phyloP scores from a whole-genome alignment of 2,113 vertebrate species.

The Castor canadensis region DNA sequence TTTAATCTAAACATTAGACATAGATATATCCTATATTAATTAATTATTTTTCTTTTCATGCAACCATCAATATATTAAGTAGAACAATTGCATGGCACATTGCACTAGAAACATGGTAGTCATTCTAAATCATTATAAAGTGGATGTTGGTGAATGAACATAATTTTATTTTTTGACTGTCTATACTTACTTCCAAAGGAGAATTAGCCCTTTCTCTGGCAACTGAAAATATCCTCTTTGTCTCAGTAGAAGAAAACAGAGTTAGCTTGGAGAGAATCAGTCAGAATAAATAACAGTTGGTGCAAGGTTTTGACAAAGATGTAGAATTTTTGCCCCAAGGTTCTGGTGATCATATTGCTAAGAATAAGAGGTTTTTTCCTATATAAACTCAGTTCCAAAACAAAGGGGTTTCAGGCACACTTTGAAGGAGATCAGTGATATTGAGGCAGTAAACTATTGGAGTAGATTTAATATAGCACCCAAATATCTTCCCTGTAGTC shows the following conservation, averaged over 20 bases:
- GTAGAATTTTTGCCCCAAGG: not conserved
- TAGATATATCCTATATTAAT: constrained; percentile 11
- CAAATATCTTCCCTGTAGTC: not conserved
- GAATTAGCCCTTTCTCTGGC: not conserved
- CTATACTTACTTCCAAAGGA: constrained; percentile 38
- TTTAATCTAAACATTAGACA: not conserved
- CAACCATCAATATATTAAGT: not conserved
- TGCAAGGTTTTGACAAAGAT: not conserved
- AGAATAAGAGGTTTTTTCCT: not conserved
- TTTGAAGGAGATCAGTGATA: not conserved
- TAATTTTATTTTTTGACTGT: constrained; percentile 37
- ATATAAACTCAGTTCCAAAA: not conserved
- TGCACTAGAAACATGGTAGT: not conserved
- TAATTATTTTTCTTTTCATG: constrained; percentile 6
- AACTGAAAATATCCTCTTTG: not conserved
- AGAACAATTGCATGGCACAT: not conserved
- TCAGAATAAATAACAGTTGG: not conserved
- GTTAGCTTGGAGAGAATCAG: not conserved
- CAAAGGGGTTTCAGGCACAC: not conserved
- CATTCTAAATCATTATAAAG: not conserved
- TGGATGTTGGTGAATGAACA: not conserved
- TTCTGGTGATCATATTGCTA: not conserved
- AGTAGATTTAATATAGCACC: not conserved
- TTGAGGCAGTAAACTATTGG: not conserved
- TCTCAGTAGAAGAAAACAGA: not conserved